phyloP scores from a whole-genome alignment of 2,113 vertebrate species.

The Clinocottus analis region DNA sequence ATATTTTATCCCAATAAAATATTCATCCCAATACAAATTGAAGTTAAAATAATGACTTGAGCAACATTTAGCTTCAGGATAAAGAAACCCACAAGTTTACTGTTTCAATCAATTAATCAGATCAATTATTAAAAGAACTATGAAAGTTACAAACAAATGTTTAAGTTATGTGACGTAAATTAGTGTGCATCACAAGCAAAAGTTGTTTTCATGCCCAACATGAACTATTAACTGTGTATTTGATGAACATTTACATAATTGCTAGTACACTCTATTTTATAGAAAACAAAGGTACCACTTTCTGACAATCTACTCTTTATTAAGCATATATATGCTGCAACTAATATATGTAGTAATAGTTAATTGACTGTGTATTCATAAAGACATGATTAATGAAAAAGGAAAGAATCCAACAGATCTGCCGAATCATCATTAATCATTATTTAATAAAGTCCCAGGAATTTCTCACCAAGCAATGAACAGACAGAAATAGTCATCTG shows the following conservation, averaged over 20 bases:
- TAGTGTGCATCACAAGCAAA: slow-evolving; percentile 2
- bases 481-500: not conserved
- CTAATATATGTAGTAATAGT: not conserved
- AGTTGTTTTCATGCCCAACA: slow-evolving; percentile 9
- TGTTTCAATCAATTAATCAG: not conserved
- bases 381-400: not conserved
- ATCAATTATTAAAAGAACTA: not conserved
- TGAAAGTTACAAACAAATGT: not conserved
- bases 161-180: not conserved
- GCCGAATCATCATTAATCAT: too few species aligned
- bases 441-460: not conserved
- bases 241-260: slow-evolving; percentile 1
- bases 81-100: not conserved
- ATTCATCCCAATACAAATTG: slow-evolving; percentile 30
- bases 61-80: not conserved
- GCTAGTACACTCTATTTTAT: slow-evolving; percentile 8
- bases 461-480: not conserved
- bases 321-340: not conserved
- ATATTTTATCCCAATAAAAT: slow-evolving; percentile 25
- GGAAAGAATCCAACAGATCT: not conserved
- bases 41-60: slow-evolving; percentile 4
- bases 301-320: slow-evolving; percentile 20
- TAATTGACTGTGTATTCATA: not conserved
- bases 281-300: slow-evolving; percentile 3
- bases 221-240: slow-evolving; percentile 3